Evolutionary conservation across 1,140 invertebrate species (phyloP).

Genomic region (Frieseomelitta varia): DNA sequence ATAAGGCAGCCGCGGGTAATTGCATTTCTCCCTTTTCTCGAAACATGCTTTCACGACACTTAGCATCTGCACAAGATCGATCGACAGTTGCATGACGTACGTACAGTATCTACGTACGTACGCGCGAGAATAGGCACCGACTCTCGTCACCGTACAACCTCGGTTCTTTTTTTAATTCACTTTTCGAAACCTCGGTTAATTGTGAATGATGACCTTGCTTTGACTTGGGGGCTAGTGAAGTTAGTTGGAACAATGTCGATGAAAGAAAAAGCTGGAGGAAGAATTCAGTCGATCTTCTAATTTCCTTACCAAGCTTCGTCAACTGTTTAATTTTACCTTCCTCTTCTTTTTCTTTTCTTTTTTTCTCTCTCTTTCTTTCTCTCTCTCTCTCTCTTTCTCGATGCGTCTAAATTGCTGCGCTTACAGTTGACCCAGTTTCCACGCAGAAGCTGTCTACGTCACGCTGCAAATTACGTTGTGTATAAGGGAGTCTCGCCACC

Average conservation of each 20-base stretch:
- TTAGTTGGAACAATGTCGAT: neutral
- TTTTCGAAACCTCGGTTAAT: neutral
- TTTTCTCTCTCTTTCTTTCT: too few species aligned
- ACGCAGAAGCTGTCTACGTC: slow-evolving; percentile 48
- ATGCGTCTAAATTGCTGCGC: slow-evolving; percentile 24
- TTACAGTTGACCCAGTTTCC: slow-evolving; percentile 54
- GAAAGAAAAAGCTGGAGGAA: neutral
- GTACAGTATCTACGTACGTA: too few species aligned
- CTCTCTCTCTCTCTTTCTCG: too few species aligned
- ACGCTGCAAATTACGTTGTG: slow-evolving; percentile 50
- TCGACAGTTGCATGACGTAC: slow-evolving; percentile 4
- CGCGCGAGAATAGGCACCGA: neutral
- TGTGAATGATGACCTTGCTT: too few species aligned
- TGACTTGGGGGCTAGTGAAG: too few species aligned
- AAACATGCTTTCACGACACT: slow-evolving; percentile 10
- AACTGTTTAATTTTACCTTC: neutral
- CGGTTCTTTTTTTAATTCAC: neutral
- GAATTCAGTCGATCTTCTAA: neutral
- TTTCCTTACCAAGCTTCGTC: neutral
- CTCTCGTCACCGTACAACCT: neutral
- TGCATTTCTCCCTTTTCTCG: slow-evolving; percentile 19
- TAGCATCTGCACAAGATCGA: slow-evolving; percentile 6
- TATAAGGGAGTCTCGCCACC: slow-evolving; percentile 37
- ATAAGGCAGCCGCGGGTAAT: slow-evolving; percentile 5
- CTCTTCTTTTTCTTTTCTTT: neutral